phyloP scores from a whole-genome alignment of 2,888 invertebrate genomes.

The Drosophila robusta region DNA sequence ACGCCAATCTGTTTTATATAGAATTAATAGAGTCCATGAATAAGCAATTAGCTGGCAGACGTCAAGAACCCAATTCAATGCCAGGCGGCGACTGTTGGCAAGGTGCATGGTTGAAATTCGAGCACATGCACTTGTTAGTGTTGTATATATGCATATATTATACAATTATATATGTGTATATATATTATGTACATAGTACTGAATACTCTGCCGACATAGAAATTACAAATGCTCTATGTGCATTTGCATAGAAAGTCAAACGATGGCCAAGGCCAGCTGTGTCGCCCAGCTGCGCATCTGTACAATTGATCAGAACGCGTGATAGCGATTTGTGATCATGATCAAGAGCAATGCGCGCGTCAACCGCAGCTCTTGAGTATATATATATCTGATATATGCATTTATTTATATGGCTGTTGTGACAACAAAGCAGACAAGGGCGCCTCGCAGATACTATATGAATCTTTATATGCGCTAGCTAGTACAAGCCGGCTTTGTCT shows the following conservation, averaged over 20 bases:
- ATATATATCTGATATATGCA: not conserved
- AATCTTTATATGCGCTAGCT: too few relatives aligned
- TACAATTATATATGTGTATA: slow-evolving; percentile 15
- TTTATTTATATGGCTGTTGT: slow-evolving; percentile 11
- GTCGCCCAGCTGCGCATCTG: slow-evolving; percentile 31
- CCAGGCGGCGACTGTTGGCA: slow-evolving; percentile 15
- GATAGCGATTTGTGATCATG: slow-evolving; percentile 48
- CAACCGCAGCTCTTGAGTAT: slow-evolving; percentile 3
- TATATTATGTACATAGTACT: not conserved
- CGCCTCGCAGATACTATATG: not conserved
- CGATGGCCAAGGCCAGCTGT: slow-evolving; percentile 45
- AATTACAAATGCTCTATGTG: slow-evolving; percentile 5
- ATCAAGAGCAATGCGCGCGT: slow-evolving; percentile 41
- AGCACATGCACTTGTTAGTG: slow-evolving; percentile 10
- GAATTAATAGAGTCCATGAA: slow-evolving; percentile 18
- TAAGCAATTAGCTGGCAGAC: slow-evolving; percentile 17
- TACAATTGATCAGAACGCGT: slow-evolving; percentile 54
- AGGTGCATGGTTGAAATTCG: slow-evolving; percentile 13
- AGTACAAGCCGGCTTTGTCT: not conserved
- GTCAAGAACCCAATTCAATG: slow-evolving; percentile 21
- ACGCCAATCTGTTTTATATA: not conserved
- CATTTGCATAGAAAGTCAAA: slow-evolving; percentile 47
- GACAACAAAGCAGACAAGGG: slow-evolving; percentile 29
- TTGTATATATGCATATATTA: not conserved
- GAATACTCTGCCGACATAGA: not conserved